Percentiles rank a stretch among this genome's conserved stretches.
These are phyloP conservation scores for Exocentrus adspersus DNA, from an alignment of 2,888 invertebrate genomes.

Conservation along the genomic window DNA sequence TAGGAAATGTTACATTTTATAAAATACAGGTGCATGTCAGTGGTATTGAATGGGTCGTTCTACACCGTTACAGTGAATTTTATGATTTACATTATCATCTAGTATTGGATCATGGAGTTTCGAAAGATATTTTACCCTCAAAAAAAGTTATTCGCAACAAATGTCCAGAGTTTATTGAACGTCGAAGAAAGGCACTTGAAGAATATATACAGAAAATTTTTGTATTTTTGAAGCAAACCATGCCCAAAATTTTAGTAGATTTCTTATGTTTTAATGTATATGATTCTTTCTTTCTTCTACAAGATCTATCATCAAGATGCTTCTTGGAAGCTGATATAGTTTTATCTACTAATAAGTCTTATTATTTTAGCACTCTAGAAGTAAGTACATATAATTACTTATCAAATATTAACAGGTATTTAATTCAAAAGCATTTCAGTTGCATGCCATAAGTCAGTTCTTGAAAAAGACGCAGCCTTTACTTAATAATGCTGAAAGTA, in stretches of 20 bases:
- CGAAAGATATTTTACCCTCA: slow-evolving; percentile 88
- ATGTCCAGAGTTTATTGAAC: slow-evolving; percentile 87
- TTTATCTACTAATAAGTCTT: slow-evolving; percentile 69
- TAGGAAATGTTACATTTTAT: slow-evolving; percentile 77
- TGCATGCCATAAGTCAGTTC: slow-evolving; percentile 90
- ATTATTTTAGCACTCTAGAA: slow-evolving; percentile 82
- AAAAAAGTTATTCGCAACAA: slow-evolving; percentile 94
- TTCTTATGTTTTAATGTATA: slow-evolving; percentile 91
- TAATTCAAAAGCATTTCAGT: slow-evolving; percentile 67
- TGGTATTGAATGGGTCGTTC: slow-evolving; percentile 83
- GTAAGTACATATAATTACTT: slow-evolving; percentile 62
- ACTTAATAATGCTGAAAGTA: slow-evolving; percentile 79
- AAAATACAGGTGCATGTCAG: slow-evolving; percentile 76
- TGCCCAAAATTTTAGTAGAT: slow-evolving; percentile 83
- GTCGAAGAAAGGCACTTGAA: slow-evolving; percentile 81
- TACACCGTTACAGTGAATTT: slow-evolving; percentile 91
- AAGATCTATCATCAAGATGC: slow-evolving; percentile 82
- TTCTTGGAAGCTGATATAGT: slow-evolving; percentile 78
- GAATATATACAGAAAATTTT: slow-evolving; percentile 83
- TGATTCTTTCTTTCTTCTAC: slow-evolving; percentile 87
- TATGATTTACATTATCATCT: slow-evolving; percentile 86
- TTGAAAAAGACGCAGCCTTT: slow-evolving; percentile 87
- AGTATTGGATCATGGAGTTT: slow-evolving; percentile 81
- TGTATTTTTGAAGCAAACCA: slow-evolving; percentile 77
- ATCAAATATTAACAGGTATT: too few species aligned